A percentile compares a stretch with the other conserved stretches of the same genome.
phyloP scores from a whole-genome alignment of 2,113 vertebrate species.

The Anolis carolinensis region DNA sequence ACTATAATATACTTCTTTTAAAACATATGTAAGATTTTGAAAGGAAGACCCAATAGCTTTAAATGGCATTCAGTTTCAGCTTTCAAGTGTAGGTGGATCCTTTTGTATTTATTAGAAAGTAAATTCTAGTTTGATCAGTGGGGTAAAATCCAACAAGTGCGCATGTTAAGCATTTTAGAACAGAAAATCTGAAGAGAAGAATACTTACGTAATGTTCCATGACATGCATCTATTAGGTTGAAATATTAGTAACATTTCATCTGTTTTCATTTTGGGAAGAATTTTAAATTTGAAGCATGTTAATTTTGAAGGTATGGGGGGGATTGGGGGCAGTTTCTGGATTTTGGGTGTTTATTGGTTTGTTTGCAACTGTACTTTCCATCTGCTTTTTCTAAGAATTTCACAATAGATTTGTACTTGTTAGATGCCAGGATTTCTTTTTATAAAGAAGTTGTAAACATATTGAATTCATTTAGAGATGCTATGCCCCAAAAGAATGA shows the following conservation, averaged over 20 bases:
- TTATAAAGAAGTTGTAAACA: slow-evolving; percentile 16
- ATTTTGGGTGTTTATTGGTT: not conserved
- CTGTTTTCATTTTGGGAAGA: not conserved
- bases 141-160: not conserved
- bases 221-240: not conserved
- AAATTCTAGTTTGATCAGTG: not conserved
- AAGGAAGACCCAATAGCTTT: not conserved
- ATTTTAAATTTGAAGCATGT: not conserved
- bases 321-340: not conserved
- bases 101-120: not conserved
- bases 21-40: not conserved
- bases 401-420: slow-evolving; percentile 10
- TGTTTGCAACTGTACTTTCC: slow-evolving; percentile 14
- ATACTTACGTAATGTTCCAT: not conserved
- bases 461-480: slow-evolving; percentile 29
- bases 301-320: not conserved
- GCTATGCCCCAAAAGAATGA: not conserved
- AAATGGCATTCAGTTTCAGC: not conserved
- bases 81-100: not conserved
- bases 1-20: not conserved
- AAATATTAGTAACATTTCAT: not conserved
- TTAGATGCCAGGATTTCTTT: slow-evolving; percentile 16
- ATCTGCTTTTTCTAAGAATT: slow-evolving; percentile 8
- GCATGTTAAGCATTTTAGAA: not conserved
- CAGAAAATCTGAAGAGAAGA: not conserved